Percentiles rank a stretch among this genome's conserved stretches.
Conservation (phyloP, 2,888 invertebrate genomes). For the Drepanosiphum platanoidis region DNA sequence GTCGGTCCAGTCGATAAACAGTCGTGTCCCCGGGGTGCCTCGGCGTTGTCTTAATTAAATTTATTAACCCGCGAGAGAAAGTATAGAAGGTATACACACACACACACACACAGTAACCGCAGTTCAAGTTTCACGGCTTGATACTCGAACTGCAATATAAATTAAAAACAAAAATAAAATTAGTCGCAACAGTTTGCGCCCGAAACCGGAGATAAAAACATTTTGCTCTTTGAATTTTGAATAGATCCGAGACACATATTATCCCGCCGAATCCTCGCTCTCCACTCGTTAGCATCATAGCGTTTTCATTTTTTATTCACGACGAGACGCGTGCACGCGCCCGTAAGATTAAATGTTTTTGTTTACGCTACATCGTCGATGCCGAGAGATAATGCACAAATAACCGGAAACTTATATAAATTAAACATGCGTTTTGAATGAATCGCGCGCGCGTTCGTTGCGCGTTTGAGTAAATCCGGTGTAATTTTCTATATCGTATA, state of each 20-base stretch:
- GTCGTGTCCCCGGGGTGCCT: conserved; percentile 41
- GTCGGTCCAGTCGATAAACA: conserved; percentile 55
- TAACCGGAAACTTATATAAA: background rate
- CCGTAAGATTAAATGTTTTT: conserved; percentile 3
- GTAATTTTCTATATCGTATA: background rate
- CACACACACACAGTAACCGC: conserved; percentile 25
- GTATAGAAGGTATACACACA: conserved; percentile 30
- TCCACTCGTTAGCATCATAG: background rate
- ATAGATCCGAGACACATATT: background rate
- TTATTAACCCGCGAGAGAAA: conserved; percentile 44
- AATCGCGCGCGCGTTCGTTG: background rate
- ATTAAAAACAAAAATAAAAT: conserved; percentile 26
- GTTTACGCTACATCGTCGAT: background rate
- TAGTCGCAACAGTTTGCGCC: conserved; percentile 41
- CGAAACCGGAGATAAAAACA: conserved; percentile 18
- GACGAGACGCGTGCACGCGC: background rate
- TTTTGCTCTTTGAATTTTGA: conserved; percentile 22
- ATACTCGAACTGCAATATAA: background rate
- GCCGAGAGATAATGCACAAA: background rate
- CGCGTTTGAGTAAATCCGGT: background rate
- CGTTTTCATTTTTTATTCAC: conserved; percentile 19
- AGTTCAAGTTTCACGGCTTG: conserved; percentile 28
- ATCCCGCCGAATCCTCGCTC: background rate
- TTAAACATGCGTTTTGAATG: background rate
- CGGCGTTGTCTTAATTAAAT: conserved; percentile 60